Evolutionary conservation across 2,888 invertebrate genomes (phyloP).

Genomic region (Conchocele bisecta): DNA sequence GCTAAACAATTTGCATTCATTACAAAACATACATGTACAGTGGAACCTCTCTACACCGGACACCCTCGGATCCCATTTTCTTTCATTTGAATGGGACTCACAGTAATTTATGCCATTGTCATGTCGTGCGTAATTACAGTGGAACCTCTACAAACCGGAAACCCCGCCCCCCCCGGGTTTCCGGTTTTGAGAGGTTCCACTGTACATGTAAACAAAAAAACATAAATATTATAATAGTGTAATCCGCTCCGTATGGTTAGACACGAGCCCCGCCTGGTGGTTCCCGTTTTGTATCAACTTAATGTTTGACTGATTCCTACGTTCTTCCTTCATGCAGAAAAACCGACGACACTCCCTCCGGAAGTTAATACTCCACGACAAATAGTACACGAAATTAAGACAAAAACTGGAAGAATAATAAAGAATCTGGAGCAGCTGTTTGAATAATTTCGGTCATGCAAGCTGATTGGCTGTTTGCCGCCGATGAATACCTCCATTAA

Average conservation of each 20-base stretch:
- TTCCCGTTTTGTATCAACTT: neutral
- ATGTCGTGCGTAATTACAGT: too few species aligned
- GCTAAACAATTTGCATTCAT: too few species aligned
- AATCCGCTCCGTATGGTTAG: slow-evolving; percentile 39
- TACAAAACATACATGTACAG: too few species aligned
- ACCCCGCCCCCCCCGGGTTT: too few species aligned
- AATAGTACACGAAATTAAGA: slow-evolving; percentile 67
- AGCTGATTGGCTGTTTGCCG: slow-evolving; percentile 17
- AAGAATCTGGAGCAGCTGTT: slow-evolving; percentile 64
- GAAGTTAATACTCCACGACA: slow-evolving; percentile 72
- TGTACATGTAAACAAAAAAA: neutral
- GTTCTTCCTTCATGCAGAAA: slow-evolving; percentile 17
- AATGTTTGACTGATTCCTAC: neutral
- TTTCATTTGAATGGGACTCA: too few species aligned
- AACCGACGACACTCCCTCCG: slow-evolving; percentile 52
- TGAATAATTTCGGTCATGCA: slow-evolving; percentile 50
- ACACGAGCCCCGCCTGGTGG: neutral
- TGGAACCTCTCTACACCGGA: too few species aligned
- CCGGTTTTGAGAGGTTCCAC: too few species aligned
- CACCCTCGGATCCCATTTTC: too few species aligned
- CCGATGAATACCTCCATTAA: slow-evolving; percentile 45
- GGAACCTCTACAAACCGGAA: too few species aligned
- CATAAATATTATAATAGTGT: slow-evolving; percentile 33
- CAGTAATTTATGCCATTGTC: too few species aligned
- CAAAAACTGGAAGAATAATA: slow-evolving; percentile 69